These are phyloP conservation scores for Myrmophylax atrothorax DNA, from an alignment of 2,113 vertebrate species.

Conservation along the genomic window DNA sequence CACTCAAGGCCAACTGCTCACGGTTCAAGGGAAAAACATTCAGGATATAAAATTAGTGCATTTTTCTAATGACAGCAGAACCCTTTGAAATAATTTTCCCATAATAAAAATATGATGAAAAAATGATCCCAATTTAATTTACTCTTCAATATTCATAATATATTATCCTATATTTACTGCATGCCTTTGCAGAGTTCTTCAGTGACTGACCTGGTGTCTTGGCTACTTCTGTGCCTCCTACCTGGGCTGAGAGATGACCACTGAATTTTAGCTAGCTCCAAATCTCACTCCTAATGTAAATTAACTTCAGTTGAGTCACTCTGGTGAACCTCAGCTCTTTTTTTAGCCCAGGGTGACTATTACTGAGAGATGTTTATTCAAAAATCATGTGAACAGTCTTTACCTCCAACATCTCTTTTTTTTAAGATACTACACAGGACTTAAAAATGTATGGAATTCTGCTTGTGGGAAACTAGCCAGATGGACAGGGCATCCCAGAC, in stretches of 20 bases:
- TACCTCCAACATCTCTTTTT: background rate
- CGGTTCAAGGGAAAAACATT: conserved; percentile 5
- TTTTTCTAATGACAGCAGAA: conserved; percentile 10
- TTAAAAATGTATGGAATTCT: background rate
- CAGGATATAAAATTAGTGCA: conserved; percentile 19
- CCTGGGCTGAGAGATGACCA: background rate
- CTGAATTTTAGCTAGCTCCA: background rate
- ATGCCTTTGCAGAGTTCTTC: background rate
- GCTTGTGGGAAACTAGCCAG: background rate
- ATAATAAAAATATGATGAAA: background rate
- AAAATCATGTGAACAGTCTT: background rate
- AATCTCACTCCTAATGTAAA: background rate
- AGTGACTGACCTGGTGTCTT: background rate
- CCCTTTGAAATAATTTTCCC: conserved; percentile 10
- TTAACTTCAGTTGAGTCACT: background rate
- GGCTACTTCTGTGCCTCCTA: background rate
- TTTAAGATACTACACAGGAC: background rate
- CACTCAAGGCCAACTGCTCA: conserved; percentile 5
- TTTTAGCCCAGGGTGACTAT: background rate
- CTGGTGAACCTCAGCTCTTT: background rate
- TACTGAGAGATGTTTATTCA: background rate
- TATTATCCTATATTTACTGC: background rate
- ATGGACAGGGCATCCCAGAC: background rate
- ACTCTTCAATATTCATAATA: background rate
- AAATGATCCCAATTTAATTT: background rate